phyloP scores from a whole-genome alignment of 2,113 vertebrate genomes.

The Mustelus asterias region DNA sequence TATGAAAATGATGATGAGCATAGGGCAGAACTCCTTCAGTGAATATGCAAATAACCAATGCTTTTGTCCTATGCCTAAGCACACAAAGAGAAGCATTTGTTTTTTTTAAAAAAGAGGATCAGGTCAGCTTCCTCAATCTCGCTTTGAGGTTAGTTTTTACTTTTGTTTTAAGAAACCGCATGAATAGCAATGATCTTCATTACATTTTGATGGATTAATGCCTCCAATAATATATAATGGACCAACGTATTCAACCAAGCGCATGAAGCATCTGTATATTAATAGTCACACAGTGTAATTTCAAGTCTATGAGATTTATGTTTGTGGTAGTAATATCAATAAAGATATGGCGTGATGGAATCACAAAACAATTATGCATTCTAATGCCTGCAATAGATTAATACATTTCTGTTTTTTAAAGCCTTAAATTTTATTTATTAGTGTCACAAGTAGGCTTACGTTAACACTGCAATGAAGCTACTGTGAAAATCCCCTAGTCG shows the following conservation, averaged over 20 bases:
- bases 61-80: background rate
- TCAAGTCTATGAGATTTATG: background rate
- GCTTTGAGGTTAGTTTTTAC: background rate
- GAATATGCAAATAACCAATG: background rate
- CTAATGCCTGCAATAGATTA: background rate
- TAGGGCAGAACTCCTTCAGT: background rate
- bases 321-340: background rate
- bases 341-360: background rate
- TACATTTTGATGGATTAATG: background rate
- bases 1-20: background rate
- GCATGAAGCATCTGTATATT: background rate
- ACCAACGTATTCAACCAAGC: background rate
- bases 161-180: background rate
- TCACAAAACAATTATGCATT: background rate
- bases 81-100: background rate
- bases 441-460: no score
- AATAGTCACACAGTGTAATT: conserved; percentile 16
- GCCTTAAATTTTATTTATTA: no score
- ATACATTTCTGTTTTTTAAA: no score
- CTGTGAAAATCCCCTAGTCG: no score
- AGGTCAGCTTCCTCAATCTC: background rate
- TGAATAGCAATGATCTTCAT: conserved; percentile 4
- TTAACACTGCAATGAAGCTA: background rate
- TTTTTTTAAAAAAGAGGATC: background rate
- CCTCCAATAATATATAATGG: background rate